phyloP scores from a whole-genome alignment of 2,888 invertebrate species.

The Trichopoda pennipes region DNA sequence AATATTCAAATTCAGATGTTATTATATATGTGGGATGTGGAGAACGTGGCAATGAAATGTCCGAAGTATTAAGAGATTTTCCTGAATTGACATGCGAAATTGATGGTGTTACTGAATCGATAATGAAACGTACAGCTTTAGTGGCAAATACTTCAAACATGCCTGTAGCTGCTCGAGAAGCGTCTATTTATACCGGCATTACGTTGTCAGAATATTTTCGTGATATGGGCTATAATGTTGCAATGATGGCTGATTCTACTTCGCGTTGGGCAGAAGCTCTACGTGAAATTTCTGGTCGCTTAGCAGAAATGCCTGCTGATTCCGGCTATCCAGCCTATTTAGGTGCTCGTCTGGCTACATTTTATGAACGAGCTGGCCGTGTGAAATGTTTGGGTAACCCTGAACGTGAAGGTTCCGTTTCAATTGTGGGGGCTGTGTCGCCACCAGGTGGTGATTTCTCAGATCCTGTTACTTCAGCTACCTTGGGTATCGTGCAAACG shows the following conservation, averaged over 20 bases:
- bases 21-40: conserved; percentile 99
- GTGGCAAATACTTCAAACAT: conserved; percentile 99
- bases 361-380: conserved; percentile 98
- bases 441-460: conserved; percentile 99
- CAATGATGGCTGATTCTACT: conserved; percentile 99
- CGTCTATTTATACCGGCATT: conserved; percentile 99
- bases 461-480: conserved; percentile 99
- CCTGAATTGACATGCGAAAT: conserved; percentile 98
- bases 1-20: conserved; percentile 99
- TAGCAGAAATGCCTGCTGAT: conserved; percentile 99
- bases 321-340: conserved; percentile 98
- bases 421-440: conserved; percentile 99
- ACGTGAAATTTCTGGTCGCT: conserved; percentile 95
- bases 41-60: conserved; percentile 99
- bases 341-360: conserved; percentile 97
- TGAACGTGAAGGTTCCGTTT: conserved; percentile 97
- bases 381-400: conserved; percentile 98
- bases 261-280: conserved; percentile 99
- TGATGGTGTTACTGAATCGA: conserved; percentile 95
- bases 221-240: conserved; percentile 99
- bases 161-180: conserved; percentile 99
- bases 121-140: conserved; percentile 99
- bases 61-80: conserved; percentile 98
- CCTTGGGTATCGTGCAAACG: conserved; percentile 98
- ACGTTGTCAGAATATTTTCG: conserved; percentile 99